Evolutionary conservation across 2,113 vertebrate genomes (phyloP), one percentile per base, ranked within the genome.

Genomic region (Pithys albifrons): DNA sequence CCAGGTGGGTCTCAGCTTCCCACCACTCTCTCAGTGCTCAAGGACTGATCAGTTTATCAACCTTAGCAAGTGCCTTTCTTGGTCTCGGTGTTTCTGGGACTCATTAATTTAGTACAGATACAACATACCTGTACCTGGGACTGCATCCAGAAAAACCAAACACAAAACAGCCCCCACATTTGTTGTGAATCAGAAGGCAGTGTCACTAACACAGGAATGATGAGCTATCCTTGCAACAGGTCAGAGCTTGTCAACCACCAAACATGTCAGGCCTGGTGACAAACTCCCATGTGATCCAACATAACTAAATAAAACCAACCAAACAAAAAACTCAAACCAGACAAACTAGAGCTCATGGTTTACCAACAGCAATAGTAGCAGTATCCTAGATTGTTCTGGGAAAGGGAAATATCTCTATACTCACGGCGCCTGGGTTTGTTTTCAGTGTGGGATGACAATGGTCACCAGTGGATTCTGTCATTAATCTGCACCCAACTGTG

Each of bases 261-360:
- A 70, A 79, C 20, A 7, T 0, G 3, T 14, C 62, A 79, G 19
- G 8, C 5, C 29, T 39, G 24, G 23, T 12, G 20, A 81, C 5
- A 25, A 51, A 27, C 3, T 33, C 20, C n/a, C 43, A 12, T 1
- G 3, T 4, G 16, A 59, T 5, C 12, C 2, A 48, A 41, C 3
- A 73, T 5, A 75, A 67, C 9, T 14, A 4, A 48, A n/a, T 25
- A 64, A 72, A 5, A 16, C 16, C 31, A 37, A 72, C 6, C 23
- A 29, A 87, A 48, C n/a, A 37, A 46, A 45, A 22, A 28, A 12
- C 8, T 12, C 45, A 41, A 73, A 64, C 7, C 20, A 37, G 74
- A 41, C 2, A 27, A 65, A 2, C 10, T 2, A 51, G 10, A 90
- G n/a, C 22, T n/a, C 28, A 31, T 5, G 18, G 14, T 10, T 19